Conservation (phyloP, 2,797 vertebrate genomes). For the Leptatherina wallacei region DNA sequence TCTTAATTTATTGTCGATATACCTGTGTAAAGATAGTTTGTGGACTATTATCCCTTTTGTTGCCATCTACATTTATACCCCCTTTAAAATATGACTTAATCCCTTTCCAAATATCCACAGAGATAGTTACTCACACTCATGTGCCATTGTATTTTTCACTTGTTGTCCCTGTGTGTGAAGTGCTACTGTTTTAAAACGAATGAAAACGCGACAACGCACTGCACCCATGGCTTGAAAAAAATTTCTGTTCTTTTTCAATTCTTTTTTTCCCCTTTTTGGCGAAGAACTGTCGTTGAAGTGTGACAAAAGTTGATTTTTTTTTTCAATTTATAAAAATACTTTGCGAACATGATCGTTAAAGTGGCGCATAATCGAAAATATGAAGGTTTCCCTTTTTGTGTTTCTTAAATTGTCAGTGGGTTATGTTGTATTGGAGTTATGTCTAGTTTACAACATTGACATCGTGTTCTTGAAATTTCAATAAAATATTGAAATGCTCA, state of each 20-base stretch:
- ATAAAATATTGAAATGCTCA: slow-evolving; percentile 92
- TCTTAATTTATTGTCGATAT: slow-evolving; percentile 99
- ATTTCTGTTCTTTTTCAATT: neutral
- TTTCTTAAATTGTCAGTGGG: slow-evolving; percentile 89
- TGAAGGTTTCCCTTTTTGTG: slow-evolving; percentile 90
- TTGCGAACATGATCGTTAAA: slow-evolving; percentile 82
- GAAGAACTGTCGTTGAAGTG: slow-evolving; percentile 68
- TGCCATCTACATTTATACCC: slow-evolving; percentile 85
- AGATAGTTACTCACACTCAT: slow-evolving; percentile 78
- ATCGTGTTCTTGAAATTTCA: slow-evolving; percentile 92
- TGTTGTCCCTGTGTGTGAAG: slow-evolving; percentile 79
- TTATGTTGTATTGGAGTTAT: slow-evolving; percentile 83
- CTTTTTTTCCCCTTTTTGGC: slow-evolving; percentile 9
- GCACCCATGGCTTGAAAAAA: slow-evolving; percentile 86
- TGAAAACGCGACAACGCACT: slow-evolving; percentile 80
- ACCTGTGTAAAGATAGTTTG: slow-evolving; percentile 90
- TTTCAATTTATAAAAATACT: slow-evolving; percentile 77
- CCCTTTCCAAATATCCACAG: slow-evolving; percentile 67
- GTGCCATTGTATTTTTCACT: slow-evolving; percentile 85
- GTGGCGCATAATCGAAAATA: slow-evolving; percentile 85
- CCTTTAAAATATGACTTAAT: slow-evolving; percentile 71
- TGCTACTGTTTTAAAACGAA: slow-evolving; percentile 80
- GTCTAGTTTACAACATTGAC: slow-evolving; percentile 83
- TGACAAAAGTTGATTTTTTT: slow-evolving; percentile 79
- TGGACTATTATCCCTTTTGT: slow-evolving; percentile 82